Evolutionary conservation across 2,888 invertebrate genomes (phyloP), one percentile per base, ranked within the genome.

Genomic region (Acheta domesticus): DNA sequence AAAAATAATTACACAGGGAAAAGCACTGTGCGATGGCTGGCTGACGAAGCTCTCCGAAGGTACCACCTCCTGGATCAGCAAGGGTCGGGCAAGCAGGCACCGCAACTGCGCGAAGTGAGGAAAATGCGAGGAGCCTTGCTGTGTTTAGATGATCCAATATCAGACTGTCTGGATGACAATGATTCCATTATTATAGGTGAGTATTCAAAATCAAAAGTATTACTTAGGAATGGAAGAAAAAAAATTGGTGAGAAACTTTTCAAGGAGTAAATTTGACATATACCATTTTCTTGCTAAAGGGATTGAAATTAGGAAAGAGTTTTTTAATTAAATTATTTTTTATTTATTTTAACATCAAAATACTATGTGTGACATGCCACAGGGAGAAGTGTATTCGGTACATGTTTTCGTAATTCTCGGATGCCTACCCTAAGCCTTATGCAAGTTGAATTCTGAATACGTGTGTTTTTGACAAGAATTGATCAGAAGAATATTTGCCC

Each of bases 151-250:
- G 91, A 91, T 83, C 78, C 85, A 19, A 87, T 91, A 75, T 85
- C 85, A 76, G 88, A 89, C 79, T 89, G 91, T 12, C 85, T 91
- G 23, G 90, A 90, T 82, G 90, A 91, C 83, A 89, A 90, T 83
- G 91, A 91, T 83, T 91, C 90, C 84, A 88, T 91, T 16, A 88
- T 89, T 21, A 88, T 91, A 49, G 89, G 90, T 90, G 85, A 86
- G 88, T 82, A 75, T 11, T 12, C 12, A 73, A 73, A 73, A 20
- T 73, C 5, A 11, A n/a, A 73, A n/a, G 8, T 11, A 8, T 73
- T 8, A 11, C 73, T n/a, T 73, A 12, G 21, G 75, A 48, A 49
- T 36, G 5, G 36, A 36, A 36, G 36, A 76, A 23, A 76, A 23
- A 76, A 14, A 23, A 14, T 76, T 21, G 8, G 12, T 20, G 23